These are phyloP conservation scores for Apodemia duryi DNA, from an alignment of 2,888 invertebrate genomes.

Conservation along the genomic window DNA sequence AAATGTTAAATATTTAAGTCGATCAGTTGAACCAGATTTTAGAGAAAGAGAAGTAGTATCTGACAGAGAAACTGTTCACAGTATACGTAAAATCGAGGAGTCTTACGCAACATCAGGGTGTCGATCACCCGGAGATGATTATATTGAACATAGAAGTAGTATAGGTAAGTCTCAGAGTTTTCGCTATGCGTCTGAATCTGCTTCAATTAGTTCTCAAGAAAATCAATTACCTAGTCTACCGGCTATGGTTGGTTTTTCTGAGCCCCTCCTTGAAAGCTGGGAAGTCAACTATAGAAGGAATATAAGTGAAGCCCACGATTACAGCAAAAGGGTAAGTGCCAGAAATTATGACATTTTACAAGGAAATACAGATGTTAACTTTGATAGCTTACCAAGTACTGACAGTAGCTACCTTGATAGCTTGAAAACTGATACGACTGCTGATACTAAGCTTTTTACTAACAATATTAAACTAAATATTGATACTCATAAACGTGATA, in stretches of 20 bases:
- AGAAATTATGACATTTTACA: constrained; percentile 61
- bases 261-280: constrained; percentile 73
- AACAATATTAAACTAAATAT: constrained; percentile 58
- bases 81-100: constrained; percentile 55
- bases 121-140: constrained; percentile 68
- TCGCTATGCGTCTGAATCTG: constrained; percentile 77
- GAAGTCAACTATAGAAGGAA: constrained; percentile 73
- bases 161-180: constrained; percentile 87
- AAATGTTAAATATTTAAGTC: constrained; percentile 55
- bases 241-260: constrained; percentile 72
- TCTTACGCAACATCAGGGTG: constrained; percentile 56
- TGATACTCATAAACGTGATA: constrained; percentile 58
- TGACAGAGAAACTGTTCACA: constrained; percentile 52
- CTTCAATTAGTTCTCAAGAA: constrained; percentile 69
- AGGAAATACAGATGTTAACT: constrained; percentile 55
- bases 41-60: constrained; percentile 51
- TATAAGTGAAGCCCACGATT: constrained; percentile 62
- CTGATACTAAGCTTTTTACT: constrained; percentile 61
- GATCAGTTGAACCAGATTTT: constrained; percentile 61
- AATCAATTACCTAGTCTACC: constrained; percentile 75
- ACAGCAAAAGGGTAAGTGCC: constrained; percentile 60
- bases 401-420: constrained; percentile 73
- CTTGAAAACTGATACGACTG: constrained; percentile 61
- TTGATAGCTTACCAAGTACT: constrained; percentile 69
- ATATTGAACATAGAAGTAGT: constrained; percentile 72